Percentiles rank a stretch among this genome's conserved stretches.
Conservation (phyloP, 2,888 invertebrate genomes). For the Tipula lateralis region DNA sequence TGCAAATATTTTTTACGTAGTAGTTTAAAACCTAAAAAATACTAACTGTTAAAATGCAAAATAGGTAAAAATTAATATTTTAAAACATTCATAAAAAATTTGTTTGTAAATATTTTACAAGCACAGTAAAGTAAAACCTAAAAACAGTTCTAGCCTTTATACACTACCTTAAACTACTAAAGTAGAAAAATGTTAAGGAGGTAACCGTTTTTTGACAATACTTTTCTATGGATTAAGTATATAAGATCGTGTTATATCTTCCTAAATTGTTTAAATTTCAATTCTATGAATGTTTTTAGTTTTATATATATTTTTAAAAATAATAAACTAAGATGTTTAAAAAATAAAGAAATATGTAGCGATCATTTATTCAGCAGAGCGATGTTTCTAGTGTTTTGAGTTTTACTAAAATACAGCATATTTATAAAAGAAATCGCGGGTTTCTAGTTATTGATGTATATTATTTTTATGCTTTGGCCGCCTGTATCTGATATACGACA, state of each 20-base stretch:
- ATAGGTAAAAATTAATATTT: background rate
- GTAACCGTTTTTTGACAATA: background rate
- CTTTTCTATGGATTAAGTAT: background rate
- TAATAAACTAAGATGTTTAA: background rate
- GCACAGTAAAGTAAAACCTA: background rate
- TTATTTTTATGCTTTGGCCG: background rate
- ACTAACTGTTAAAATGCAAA: constrained; percentile 19
- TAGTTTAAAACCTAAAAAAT: constrained; percentile 19
- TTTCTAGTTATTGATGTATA: background rate
- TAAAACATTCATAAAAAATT: background rate
- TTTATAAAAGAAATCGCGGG: background rate
- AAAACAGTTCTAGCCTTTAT: background rate
- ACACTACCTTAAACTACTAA: background rate
- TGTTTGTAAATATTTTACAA: background rate
- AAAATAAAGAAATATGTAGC: constrained; percentile 15
- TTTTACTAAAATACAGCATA: constrained; percentile 13
- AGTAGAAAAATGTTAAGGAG: background rate
- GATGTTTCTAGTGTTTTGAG: constrained; percentile 2
- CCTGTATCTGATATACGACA: background rate
- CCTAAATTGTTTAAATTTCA: background rate
- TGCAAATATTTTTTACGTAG: background rate
- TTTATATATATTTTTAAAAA: background rate
- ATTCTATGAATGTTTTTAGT: constrained; percentile 6
- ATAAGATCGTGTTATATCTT: background rate
- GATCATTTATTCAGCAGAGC: constrained; percentile 11